Conservation (phyloP, 2,113 vertebrate species). For the Nothobranchius furzeri region DNA sequence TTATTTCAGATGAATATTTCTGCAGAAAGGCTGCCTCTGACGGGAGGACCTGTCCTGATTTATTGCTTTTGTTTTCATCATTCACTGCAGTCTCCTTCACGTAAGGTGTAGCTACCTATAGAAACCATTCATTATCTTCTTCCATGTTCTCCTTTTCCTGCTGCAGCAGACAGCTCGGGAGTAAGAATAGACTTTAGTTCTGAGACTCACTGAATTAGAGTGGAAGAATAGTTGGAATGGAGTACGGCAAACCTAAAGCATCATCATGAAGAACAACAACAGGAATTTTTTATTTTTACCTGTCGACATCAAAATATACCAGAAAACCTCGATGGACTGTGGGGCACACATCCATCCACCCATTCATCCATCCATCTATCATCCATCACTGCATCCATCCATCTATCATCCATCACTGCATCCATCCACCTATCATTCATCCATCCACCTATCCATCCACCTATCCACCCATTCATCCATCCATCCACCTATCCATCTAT, state of each 20-base stretch:
- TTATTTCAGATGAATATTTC: conserved; percentile 48
- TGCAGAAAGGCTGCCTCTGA: conserved; percentile 46
- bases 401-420: no score
- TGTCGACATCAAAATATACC: no score
- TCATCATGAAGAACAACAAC: no score
- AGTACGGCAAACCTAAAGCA: background rate
- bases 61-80: conserved; percentile 73
- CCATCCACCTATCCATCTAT: no score
- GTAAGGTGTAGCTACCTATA: conserved; percentile 62
- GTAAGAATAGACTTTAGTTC: background rate
- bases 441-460: no score
- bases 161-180: conserved; percentile 27
- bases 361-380: no score
- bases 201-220: background rate
- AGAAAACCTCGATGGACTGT: no score
- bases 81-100: conserved; percentile 55
- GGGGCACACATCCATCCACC: no score
- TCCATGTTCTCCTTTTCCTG: conserved; percentile 27
- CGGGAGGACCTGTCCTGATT: conserved; percentile 56
- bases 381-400: no score
- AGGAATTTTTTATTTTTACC: no score
- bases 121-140: conserved; percentile 66
- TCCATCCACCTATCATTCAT: no score
- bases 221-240: background rate
- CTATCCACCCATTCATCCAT: no score